Evolutionary conservation across 2,888 invertebrate species (phyloP).

Genomic region (Cheilosia grossa): DNA sequence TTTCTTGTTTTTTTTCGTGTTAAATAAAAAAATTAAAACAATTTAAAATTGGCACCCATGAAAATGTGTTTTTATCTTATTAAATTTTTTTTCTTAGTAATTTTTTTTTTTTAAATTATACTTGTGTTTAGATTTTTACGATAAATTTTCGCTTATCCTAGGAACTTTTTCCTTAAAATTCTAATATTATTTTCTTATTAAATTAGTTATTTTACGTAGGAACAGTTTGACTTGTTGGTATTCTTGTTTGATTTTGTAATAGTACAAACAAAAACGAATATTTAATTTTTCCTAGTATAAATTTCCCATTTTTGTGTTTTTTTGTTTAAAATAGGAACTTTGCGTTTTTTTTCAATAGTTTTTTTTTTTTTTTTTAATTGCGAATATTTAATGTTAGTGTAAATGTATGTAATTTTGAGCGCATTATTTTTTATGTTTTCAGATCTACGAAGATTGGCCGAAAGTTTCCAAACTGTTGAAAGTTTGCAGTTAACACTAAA

Average conservation of each 20-base stretch:
- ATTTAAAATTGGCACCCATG: slow-evolving; percentile 73
- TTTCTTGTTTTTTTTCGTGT: slow-evolving; percentile 1
- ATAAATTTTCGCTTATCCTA: slow-evolving; percentile 69
- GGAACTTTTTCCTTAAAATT: slow-evolving; percentile 68
- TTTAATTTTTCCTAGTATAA: slow-evolving; percentile 17
- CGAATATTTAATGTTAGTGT: slow-evolving; percentile 39
- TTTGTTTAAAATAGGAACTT: slow-evolving; percentile 65
- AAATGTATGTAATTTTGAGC: slow-evolving; percentile 29
- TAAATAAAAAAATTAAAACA: slow-evolving; percentile 52
- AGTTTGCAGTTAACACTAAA: slow-evolving; percentile 11
- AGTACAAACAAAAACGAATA: slow-evolving; percentile 13
- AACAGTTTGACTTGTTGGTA: slow-evolving; percentile 59
- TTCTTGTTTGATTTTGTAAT: slow-evolving; percentile 32
- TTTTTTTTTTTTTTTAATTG: slow-evolving; percentile 35
- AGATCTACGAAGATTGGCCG: not conserved
- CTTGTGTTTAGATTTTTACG: slow-evolving; percentile 55
- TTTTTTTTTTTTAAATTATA: slow-evolving; percentile 53
- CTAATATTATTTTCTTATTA: slow-evolving; percentile 44
- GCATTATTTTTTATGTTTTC: slow-evolving; percentile 13
- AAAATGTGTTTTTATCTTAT: slow-evolving; percentile 64
- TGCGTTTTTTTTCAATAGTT: slow-evolving; percentile 31
- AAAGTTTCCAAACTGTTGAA: slow-evolving; percentile 27
- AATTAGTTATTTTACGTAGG: slow-evolving; percentile 62
- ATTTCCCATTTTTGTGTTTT: slow-evolving; percentile 45
- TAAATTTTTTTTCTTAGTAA: slow-evolving; percentile 47